Base-by-base conservation (phyloP, 2,888 invertebrate species). In the Zygaena filipendulae region DNA sequence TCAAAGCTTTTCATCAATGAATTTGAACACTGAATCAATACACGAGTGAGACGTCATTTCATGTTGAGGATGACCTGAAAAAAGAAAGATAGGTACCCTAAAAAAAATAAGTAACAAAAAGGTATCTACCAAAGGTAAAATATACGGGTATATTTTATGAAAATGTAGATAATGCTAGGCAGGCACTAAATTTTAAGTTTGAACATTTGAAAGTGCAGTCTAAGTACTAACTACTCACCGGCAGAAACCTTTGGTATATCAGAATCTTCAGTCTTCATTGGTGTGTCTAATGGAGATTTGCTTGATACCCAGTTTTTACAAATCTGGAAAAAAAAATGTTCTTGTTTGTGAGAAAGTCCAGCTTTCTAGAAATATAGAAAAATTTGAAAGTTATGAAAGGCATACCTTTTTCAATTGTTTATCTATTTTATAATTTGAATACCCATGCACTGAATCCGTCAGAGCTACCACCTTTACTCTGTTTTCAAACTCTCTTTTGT, bases 381-480 rank as follows among this genome's bases (percentile, higher is more conserved):
- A n/a, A n/a, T n/a, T n/a, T n/a, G n/a, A n/a, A n/a, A n/a, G 5
- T 8, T 28, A 13, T 25, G 22, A 21, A 9, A 16, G 7, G 35
- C 33, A 40, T 43, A 79, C 80, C 58, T 63, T 49, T 54, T 64
- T 69, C 34, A 79, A 52, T 44, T 52, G 52, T 25, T 59, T 49
- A 0, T 67, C 52, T 23, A 74, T 48, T 42, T 64, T 59, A 11
- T 52, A 52, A 40, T 63, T 58, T 2, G 71, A 63, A 39, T 70
- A 71, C 10, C 71, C 69, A 54, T 88, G 90, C 1, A 87, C 87
- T 0, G 90, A 90, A 59, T 92, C 92, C 0, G 92, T 92, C 27
- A 92, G 72, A 1, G 87, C 90, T 25, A 92, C 80, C 0, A 87
- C 90, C 60, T 87, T 87, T 0, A 91, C 88, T 48, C 82, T 77